These are phyloP conservation scores for Elegia similella DNA, from an alignment of 2,888 invertebrate species.

Conservation along the genomic window DNA sequence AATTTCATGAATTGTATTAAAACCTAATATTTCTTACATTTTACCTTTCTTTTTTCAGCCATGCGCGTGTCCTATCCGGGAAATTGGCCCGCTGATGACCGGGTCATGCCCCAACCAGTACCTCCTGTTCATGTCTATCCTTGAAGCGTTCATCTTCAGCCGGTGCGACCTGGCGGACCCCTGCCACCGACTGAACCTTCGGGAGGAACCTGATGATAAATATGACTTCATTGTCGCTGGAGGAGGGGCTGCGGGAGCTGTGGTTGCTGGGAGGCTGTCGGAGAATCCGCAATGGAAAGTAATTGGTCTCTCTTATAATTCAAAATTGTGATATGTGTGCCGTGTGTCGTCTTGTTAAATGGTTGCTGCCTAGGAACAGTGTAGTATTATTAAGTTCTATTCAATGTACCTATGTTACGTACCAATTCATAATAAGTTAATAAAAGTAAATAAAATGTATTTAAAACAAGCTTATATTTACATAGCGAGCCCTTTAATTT, in stretches of 20 bases:
- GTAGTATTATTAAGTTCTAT: too few species aligned
- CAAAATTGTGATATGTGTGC: too few species aligned
- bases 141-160: conserved; percentile 83
- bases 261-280: conserved; percentile 84
- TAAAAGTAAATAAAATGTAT: too few species aligned
- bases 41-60: conserved; percentile 46
- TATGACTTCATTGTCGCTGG: conserved; percentile 87
- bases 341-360: too few species aligned
- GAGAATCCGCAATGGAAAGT: conserved; percentile 85
- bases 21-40: background rate
- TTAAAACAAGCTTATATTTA: too few species aligned
- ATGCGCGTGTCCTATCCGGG: conserved; percentile 79
- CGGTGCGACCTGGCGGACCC: conserved; percentile 82
- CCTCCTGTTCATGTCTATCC: conserved; percentile 83
- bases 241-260: conserved; percentile 85
- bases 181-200: conserved; percentile 80
- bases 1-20: too few species aligned
- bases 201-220: conserved; percentile 57
- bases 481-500: too few species aligned
- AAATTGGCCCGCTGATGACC: conserved; percentile 81
- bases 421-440: too few species aligned
- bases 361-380: too few species aligned
- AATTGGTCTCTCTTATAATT: background rate
- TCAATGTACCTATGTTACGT: too few species aligned
- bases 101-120: conserved; percentile 82